Evolutionary conservation across 2,888 invertebrate genomes (phyloP).

Genomic region (Oligia latruncula): DNA sequence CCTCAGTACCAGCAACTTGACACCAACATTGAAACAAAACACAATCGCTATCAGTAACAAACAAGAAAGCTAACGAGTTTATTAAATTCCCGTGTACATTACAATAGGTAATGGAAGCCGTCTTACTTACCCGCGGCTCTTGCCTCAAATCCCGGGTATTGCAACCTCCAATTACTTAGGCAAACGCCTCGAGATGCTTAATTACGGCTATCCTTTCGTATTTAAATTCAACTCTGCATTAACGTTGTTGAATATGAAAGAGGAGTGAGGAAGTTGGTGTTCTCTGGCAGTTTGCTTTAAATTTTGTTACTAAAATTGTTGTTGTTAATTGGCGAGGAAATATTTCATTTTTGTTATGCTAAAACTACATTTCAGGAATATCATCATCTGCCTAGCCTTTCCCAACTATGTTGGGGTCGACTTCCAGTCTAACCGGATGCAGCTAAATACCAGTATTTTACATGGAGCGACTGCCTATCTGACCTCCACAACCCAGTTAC

Average conservation of each 20-base stretch:
- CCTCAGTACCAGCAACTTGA: conserved; percentile 13
- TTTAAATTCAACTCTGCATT: conserved; percentile 68
- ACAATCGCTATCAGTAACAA: conserved; percentile 38
- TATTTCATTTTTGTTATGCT: not conserved
- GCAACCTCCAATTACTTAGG: conserved; percentile 82
- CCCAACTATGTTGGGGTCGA: too few species aligned
- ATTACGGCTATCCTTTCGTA: conserved; percentile 79
- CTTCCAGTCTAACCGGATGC: too few species aligned
- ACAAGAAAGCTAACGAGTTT: conserved; percentile 58
- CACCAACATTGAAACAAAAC: conserved; percentile 38
- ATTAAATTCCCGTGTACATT: conserved; percentile 61
- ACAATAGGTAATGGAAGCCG: conserved; percentile 60
- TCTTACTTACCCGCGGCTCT: conserved; percentile 53
- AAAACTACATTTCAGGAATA: not conserved
- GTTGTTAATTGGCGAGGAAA: not conserved
- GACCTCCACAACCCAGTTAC: too few species aligned
- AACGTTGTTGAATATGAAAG: conserved; percentile 59
- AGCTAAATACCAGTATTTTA: too few species aligned
- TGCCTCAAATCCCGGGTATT: conserved; percentile 73
- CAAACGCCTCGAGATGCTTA: conserved; percentile 77
- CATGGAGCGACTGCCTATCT: too few species aligned
- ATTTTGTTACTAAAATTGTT: conserved; percentile 13
- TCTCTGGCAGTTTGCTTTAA: not conserved
- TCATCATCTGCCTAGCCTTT: too few species aligned
- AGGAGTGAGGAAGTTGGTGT: conserved; percentile 19